phyloP scores from a whole-genome alignment of 2,797 vertebrate species.

The Diceros bicornis region DNA sequence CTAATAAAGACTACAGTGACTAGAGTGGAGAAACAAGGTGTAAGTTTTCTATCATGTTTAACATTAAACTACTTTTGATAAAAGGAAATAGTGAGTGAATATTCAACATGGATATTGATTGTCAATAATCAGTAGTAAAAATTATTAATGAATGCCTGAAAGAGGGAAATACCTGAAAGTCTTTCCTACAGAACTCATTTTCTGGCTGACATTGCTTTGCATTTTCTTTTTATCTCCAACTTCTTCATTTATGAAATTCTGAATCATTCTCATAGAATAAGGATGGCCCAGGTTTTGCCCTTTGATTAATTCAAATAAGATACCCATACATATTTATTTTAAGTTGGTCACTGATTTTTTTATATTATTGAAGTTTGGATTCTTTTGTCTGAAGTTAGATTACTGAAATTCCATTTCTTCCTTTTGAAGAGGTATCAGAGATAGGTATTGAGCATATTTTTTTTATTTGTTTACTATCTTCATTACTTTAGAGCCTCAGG shows the following conservation, averaged over 20 bases:
- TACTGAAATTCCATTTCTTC: constrained; percentile 58
- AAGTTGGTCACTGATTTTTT: not conserved
- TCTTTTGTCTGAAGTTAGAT: constrained; percentile 60
- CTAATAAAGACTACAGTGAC: not conserved
- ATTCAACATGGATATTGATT: not conserved
- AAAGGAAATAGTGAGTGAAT: not conserved
- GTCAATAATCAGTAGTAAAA: constrained; percentile 3
- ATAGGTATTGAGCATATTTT: constrained; percentile 58
- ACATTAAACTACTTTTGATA: not conserved
- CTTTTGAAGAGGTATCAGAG: constrained; percentile 23
- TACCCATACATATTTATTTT: not conserved
- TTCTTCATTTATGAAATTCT: constrained; percentile 67
- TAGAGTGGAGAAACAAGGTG: not conserved
- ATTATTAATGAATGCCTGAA: constrained; percentile 13
- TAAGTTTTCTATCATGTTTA: not conserved
- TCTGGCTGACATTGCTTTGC: constrained; percentile 24
- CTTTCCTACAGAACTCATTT: not conserved
- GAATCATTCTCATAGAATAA: constrained; percentile 49
- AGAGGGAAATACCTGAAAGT: not conserved
- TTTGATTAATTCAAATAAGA: constrained; percentile 51
- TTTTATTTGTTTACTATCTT: constrained; percentile 74
- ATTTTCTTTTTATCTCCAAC: constrained; percentile 53
- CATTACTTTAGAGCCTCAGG: constrained; percentile 75
- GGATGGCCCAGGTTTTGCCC: not conserved
- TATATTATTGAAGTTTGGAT: constrained; percentile 3